Conservation (phyloP, 2,113 vertebrate species). For the Pipra filicauda region DNA sequence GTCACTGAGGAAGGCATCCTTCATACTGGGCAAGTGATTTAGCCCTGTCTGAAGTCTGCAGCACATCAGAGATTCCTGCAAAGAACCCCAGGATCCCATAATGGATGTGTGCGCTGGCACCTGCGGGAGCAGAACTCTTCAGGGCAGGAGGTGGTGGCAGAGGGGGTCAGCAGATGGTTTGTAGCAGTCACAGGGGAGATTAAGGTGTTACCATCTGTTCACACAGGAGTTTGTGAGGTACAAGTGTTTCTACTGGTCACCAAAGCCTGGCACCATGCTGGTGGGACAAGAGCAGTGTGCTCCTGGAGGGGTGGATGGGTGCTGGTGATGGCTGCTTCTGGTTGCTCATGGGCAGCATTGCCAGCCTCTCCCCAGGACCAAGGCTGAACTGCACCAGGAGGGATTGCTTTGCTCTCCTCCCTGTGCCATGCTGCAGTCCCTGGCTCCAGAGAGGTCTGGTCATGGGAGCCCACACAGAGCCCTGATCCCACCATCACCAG, state of each 20-base stretch:
- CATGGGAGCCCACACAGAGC: fast-evolving
- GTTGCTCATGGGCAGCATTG: background rate
- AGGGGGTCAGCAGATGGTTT: background rate
- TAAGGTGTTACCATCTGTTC: background rate
- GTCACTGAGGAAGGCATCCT: slow-evolving; percentile 57
- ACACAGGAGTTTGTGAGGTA: background rate
- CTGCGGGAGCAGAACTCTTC: background rate
- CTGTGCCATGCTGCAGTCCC: background rate
- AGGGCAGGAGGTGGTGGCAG: background rate
- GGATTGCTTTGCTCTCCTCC: background rate
- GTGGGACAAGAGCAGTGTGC: background rate
- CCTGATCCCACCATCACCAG: background rate
- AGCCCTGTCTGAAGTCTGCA: background rate
- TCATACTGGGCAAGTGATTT: slow-evolving; percentile 30
- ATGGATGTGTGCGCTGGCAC: background rate
- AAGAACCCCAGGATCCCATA: background rate
- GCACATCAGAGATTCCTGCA: background rate
- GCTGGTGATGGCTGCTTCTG: background rate
- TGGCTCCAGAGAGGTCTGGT: background rate
- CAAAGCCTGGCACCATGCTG: background rate
- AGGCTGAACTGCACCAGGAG: background rate
- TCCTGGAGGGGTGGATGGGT: background rate
- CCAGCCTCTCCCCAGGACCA: background rate
- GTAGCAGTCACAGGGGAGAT: background rate
- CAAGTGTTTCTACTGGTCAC: background rate